Evolutionary conservation across 2,113 vertebrate species (phyloP).

Genomic region (Redunca redunca): DNA sequence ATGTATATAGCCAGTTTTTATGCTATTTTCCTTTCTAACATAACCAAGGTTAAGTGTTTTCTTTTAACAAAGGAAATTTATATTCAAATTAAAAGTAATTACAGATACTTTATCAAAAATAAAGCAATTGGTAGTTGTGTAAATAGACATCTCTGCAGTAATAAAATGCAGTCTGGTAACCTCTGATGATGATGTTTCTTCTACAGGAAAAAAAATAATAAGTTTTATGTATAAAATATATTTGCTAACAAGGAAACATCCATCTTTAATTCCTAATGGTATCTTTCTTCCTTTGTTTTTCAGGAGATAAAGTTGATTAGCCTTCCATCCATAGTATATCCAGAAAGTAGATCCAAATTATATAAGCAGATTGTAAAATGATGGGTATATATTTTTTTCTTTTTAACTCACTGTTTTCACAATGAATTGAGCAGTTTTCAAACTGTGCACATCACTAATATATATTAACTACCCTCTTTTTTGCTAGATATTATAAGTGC

Average conservation of each 20-base stretch:
- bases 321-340: not conserved
- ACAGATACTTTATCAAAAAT: conserved; percentile 50
- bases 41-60: conserved; percentile 71
- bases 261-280: not conserved
- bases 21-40: conserved; percentile 59
- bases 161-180: not conserved
- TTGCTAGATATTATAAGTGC: not conserved
- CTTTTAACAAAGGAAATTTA: conserved; percentile 65
- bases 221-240: not conserved
- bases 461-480: not conserved
- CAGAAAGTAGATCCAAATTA: not conserved
- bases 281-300: not conserved
- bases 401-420: not conserved
- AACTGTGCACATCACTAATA: not conserved
- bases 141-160: not conserved
- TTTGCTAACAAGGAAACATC: not conserved
- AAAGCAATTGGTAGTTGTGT: conserved; percentile 38
- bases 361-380: not conserved
- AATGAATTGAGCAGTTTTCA: not conserved
- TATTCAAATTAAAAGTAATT: conserved; percentile 78
- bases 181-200: not conserved
- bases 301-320: not conserved
- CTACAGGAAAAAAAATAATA: not conserved
- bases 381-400: not conserved
- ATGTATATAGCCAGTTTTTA: conserved; percentile 70